A percentile compares a stretch with the other conserved stretches of the same genome.
These are phyloP conservation scores for Microctonus aethiopoides DNA, from an alignment of 2,888 invertebrate species.

Conservation along the genomic window DNA sequence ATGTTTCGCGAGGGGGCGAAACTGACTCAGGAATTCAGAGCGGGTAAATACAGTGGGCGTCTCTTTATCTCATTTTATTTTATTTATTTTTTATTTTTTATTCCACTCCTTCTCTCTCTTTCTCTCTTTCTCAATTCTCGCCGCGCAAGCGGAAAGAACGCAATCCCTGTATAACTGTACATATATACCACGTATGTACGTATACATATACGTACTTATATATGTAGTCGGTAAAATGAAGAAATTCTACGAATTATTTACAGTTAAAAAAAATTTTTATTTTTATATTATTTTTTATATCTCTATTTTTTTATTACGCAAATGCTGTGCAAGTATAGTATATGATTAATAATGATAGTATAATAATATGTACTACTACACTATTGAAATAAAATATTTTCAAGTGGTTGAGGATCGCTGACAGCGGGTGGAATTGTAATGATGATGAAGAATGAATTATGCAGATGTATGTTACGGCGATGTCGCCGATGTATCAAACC, in stretches of 20 bases:
- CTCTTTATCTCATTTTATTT: slow-evolving; percentile 27
- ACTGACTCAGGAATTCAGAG: slow-evolving; percentile 57
- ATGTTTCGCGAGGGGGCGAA: slow-evolving; percentile 58
- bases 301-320: background rate
- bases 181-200: background rate
- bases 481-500: slow-evolving; percentile 65
- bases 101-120: background rate
- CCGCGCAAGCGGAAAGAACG: background rate
- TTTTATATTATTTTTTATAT: background rate
- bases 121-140: background rate
- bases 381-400: background rate
- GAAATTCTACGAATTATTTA: background rate
- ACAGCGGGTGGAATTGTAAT: slow-evolving; percentile 56
- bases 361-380: background rate
- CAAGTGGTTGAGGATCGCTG: slow-evolving; percentile 49
- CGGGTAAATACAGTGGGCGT: slow-evolving; percentile 60
- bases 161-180: background rate
- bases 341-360: background rate
- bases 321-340: background rate
- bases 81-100: background rate
- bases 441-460: slow-evolving; percentile 63
- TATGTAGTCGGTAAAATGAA: background rate
- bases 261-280: background rate
- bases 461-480: slow-evolving; percentile 64
- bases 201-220: no score